Percentiles rank a stretch among this genome's conserved stretches.
phyloP scores from a whole-genome alignment of 2,113 vertebrate species.

The Machaerirhynchus nigripectus region DNA sequence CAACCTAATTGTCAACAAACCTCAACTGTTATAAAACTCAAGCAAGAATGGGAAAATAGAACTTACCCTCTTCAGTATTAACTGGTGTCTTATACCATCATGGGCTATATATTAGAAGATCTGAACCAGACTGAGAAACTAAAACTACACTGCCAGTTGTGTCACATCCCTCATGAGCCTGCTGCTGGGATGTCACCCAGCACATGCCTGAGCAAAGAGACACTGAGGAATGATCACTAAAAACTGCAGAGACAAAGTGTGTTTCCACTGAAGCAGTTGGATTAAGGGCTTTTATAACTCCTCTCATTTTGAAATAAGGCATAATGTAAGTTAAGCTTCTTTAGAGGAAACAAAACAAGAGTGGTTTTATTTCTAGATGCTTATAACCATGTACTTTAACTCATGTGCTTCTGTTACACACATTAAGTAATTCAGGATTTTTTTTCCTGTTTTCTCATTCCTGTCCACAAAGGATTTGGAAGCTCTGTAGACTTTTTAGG shows the following conservation, averaged over 20 bases:
- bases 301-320: background rate
- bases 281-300: background rate
- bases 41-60: background rate
- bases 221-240: background rate
- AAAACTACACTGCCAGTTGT: background rate
- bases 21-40: background rate
- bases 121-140: background rate
- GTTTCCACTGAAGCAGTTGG: background rate
- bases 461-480: background rate
- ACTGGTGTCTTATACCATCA: rapidly evolving
- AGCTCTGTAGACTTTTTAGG: background rate
- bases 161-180: background rate
- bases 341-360: background rate
- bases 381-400: background rate
- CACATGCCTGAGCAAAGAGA: background rate
- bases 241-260: background rate
- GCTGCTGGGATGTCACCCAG: background rate
- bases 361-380: background rate
- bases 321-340: background rate
- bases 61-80: background rate
- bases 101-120: background rate
- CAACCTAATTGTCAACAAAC: background rate
- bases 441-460: background rate
- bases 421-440: background rate
- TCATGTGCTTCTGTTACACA: background rate